Conservation (phyloP, 2,888 invertebrate species). For the Diachrysia chrysitis region DNA sequence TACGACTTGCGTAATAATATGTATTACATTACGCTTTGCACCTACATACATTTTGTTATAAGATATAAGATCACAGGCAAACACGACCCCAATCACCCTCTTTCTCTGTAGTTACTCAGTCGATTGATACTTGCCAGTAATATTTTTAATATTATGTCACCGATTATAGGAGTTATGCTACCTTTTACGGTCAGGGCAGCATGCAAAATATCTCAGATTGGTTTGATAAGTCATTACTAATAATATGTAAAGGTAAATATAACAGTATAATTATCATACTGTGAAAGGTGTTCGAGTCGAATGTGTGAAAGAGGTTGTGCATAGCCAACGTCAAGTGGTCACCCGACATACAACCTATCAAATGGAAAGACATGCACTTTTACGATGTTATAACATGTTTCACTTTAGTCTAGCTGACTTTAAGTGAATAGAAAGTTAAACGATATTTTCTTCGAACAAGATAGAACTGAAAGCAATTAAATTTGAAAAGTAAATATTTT, state of each 20-base stretch:
- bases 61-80: slow-evolving; percentile 19
- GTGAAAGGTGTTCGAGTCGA: slow-evolving; percentile 22
- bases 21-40: slow-evolving; percentile 48
- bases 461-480: slow-evolving; percentile 20
- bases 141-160: slow-evolving; percentile 26
- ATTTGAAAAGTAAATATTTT: slow-evolving; percentile 25
- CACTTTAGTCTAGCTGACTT: slow-evolving; percentile 28
- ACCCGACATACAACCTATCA: slow-evolving; percentile 13
- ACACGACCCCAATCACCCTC: slow-evolving; percentile 29
- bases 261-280: slow-evolving; percentile 22
- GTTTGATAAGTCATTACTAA: slow-evolving; percentile 18
- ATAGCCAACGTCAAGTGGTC: slow-evolving; percentile 20
- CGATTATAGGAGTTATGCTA: slow-evolving; percentile 27
- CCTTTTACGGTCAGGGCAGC: slow-evolving; percentile 10
- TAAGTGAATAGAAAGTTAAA: slow-evolving; percentile 34
- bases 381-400: slow-evolving; percentile 34
- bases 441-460: slow-evolving; percentile 29
- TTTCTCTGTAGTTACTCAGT: slow-evolving; percentile 12
- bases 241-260: slow-evolving; percentile 17
- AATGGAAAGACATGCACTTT: slow-evolving; percentile 23
- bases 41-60: slow-evolving; percentile 28
- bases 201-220: not conserved
- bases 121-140: slow-evolving; percentile 16
- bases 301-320: slow-evolving; percentile 20
- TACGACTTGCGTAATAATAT: slow-evolving; percentile 67